These are phyloP conservation scores for Eunapius fragilis DNA, from an alignment of 37 sponge, comb jelly and placozoan species.

Conservation along the genomic window DNA sequence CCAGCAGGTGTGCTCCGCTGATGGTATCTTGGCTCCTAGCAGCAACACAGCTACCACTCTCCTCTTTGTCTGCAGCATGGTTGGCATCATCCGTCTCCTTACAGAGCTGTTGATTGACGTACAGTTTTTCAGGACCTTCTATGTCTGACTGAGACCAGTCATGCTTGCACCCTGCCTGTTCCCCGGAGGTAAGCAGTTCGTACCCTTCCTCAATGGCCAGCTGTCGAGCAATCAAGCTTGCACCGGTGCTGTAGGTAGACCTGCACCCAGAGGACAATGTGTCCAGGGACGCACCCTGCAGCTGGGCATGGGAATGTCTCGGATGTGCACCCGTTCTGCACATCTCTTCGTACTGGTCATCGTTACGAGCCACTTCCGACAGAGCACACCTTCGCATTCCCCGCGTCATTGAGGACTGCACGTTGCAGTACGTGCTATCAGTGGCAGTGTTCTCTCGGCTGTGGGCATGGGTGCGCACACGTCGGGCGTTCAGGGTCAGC, in stretches of 20 bases:
- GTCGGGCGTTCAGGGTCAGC: neutral
- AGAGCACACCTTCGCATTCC: neutral
- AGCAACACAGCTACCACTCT: neutral
- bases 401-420: neutral
- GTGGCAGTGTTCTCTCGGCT: no score
- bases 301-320: neutral
- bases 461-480: no score
- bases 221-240: neutral
- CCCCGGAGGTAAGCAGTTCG: neutral
- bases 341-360: neutral
- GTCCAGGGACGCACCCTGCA: neutral
- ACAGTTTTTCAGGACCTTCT: neutral
- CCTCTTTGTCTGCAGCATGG: neutral
- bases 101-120: neutral
- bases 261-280: neutral
- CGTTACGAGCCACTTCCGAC: neutral
- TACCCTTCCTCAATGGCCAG: neutral
- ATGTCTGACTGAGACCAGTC: neutral
- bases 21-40: neutral
- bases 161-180: neutral
- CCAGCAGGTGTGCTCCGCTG: neutral
- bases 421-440: neutral
- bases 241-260: neutral
- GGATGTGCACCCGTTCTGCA: neutral
- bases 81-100: neutral